Evolutionary conservation across 2,797 vertebrate genomes (phyloP), one percentile per base, ranked within the genome.

Genomic region (Tympanoctomys barrerae): DNA sequence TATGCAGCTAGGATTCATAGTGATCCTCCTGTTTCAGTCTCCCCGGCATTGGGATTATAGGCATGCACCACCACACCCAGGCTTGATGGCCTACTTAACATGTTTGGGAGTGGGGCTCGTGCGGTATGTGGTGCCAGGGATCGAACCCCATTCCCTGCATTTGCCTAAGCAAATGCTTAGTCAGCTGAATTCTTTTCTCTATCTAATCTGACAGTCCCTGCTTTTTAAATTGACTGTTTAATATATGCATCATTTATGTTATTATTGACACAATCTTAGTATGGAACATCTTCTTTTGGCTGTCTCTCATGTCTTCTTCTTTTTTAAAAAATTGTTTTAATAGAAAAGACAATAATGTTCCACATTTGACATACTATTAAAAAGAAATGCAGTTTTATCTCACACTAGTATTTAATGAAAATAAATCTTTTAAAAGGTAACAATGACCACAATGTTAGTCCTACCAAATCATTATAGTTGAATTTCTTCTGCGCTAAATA

Each of bases 311-410:
- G 11, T 31, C 24, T 36, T 57, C 39, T 52, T 66, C 9, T 70
- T 86, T 10, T 57, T 42, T 16, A 61, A 57, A 57, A 90, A 96
- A 89, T 95, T 88, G 87, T 79, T 97, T 97, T 97, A 96, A 97
- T 97, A 97, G 81, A 97, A 97, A 98, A 97, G 94, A 97, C 81
- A 94, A 57, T 86, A 88, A 61, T 93, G 46, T 93, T 94, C 19
- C 68, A 96, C 88, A 93, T 71, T 93, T 95, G 94, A 97, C 87
- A 96, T 75, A 81, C 59, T 79, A 33, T 85, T 81, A 62, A 70
- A 80, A 81, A 86, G 36, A 62, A 12, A 81, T 22, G 82, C 91
- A 68, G 52, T 75, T 95, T 91, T 66, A 81, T 96, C 94, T 87
- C 42, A 49, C n/a, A 83, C 75, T 90, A 54, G 1, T 90, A 92